Evolutionary conservation across 2,888 invertebrate genomes (phyloP), one percentile per base, ranked within the genome.

Genomic region (Gisinianus flammeolus): DNA sequence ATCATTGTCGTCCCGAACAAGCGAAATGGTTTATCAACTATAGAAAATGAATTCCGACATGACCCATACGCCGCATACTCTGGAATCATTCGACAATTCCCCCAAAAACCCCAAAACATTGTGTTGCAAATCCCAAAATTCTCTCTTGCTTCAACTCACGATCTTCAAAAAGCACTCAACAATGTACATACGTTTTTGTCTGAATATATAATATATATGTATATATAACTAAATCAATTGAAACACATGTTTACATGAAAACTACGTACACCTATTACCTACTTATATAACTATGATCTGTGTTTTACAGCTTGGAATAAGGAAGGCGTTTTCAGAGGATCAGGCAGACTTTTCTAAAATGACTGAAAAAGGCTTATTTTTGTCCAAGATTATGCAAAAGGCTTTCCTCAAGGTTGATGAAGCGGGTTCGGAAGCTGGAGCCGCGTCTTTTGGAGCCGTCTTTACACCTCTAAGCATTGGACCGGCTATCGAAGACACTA

Each of bases 391-490:
- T 2, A 86, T 94, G 0, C 95, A 96, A 86, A 95, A 95, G 86
- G 92, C 94, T 0, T 93, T 92, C 85, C 92, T 96, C 83, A 93
- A 93, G 85, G 93, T 95, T 0, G 93, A 94, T 86, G 96, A 96
- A 86, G 92, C 94, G 85, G 96, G 96, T 0, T 92, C 93, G 0
- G 94, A 94, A 86, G 93, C 94, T 0, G 92, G 94, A 54, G 93
- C 94, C 3, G 94, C 93, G 16, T 93, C 94, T 12, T 78, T 79
- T 73, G 93, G 81, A 54, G 82, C 81, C 12, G 76, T 83, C 0
- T 82, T 83, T 62, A 80, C 81, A 3, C 83, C 83, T 1, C 67
- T 82, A 19, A 80, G 80, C n/a, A 79, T 83, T 77, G 81, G 82
- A 33, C 83, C 83, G 16, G 26, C 73, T 0, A 74, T 83, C 0